Percentiles rank a stretch among this genome's conserved stretches.
phyloP scores from a whole-genome alignment of 2,888 invertebrate genomes.

The Pterobdella sp. region DNA sequence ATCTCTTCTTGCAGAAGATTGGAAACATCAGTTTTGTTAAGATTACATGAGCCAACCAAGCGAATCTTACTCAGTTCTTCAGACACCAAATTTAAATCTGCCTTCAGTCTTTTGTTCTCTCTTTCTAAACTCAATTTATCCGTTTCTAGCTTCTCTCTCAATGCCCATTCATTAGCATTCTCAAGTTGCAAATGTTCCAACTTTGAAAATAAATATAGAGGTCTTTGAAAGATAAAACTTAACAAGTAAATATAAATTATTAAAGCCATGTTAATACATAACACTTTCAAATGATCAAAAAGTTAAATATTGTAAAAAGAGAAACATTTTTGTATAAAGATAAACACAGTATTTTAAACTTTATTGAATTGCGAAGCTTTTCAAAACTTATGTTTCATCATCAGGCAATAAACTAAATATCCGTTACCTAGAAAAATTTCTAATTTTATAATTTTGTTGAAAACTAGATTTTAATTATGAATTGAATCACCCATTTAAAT shows the following conservation, averaged over 20 bases:
- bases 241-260: not conserved
- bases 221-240: not conserved
- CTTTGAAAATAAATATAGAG: constrained; percentile 49
- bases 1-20: constrained; percentile 47
- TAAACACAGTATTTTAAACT: too few relatives aligned
- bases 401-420: too few relatives aligned
- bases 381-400: too few relatives aligned
- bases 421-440: too few relatives aligned
- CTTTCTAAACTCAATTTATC: constrained; percentile 77
- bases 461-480: too few relatives aligned
- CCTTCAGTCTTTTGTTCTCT: constrained; percentile 74
- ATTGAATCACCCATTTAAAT: too few relatives aligned
- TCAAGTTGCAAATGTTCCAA: constrained; percentile 79
- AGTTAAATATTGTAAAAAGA: not conserved
- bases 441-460: too few relatives aligned
- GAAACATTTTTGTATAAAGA: not conserved
- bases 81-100: constrained; percentile 64
- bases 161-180: constrained; percentile 87
- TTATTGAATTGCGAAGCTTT: too few relatives aligned
- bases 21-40: constrained; percentile 45
- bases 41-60: constrained; percentile 45
- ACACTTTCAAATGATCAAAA: not conserved
- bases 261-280: not conserved
- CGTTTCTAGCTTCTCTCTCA: constrained; percentile 77
- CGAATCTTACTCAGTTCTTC: constrained; percentile 60